These are phyloP conservation scores for Chelidonichthys spinosus DNA, from an alignment of 2,797 vertebrate genomes.

Conservation along the genomic window DNA sequence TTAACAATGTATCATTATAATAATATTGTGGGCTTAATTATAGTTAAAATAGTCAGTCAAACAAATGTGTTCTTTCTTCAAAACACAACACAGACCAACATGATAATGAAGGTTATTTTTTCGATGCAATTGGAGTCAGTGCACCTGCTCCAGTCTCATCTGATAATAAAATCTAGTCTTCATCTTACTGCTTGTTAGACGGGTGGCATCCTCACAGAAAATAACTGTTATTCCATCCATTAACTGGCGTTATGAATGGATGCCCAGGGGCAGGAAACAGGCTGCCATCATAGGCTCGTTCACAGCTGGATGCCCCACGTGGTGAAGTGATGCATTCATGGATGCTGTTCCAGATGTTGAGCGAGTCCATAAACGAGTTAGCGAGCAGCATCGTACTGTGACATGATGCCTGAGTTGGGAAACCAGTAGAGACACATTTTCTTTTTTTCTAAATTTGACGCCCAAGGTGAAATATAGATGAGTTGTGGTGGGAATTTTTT, in stretches of 20 bases:
- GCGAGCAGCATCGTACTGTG: neutral
- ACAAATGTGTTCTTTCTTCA: too few relatives aligned
- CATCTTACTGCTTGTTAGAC: conserved; percentile 7
- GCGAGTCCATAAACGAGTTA: conserved; percentile 18
- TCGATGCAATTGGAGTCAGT: neutral
- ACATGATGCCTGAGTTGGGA: neutral
- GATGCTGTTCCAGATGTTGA: conserved; percentile 59
- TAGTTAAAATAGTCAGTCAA: neutral
- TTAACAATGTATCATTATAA: neutral
- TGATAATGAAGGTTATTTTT: neutral
- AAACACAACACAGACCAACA: neutral
- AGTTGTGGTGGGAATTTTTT: neutral
- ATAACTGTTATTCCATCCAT: conserved; percentile 63
- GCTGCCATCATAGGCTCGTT: conserved; percentile 33
- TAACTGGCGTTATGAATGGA: conserved; percentile 52
- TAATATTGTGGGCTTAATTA: neutral
- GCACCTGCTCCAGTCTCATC: conserved; percentile 52
- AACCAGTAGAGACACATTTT: neutral
- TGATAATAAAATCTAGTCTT: conserved; percentile 6
- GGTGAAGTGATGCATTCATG: conserved; percentile 40
- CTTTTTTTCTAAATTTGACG: neutral
- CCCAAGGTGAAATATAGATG: neutral
- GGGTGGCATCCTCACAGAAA: conserved; percentile 40
- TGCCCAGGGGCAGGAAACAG: conserved; percentile 46
- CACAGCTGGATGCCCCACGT: conserved; percentile 53